A percentile compares a stretch with the other conserved stretches of the same genome.
These are phyloP conservation scores for Graphium colonna DNA, from an alignment of 2,888 invertebrate species.

Conservation along the genomic window DNA sequence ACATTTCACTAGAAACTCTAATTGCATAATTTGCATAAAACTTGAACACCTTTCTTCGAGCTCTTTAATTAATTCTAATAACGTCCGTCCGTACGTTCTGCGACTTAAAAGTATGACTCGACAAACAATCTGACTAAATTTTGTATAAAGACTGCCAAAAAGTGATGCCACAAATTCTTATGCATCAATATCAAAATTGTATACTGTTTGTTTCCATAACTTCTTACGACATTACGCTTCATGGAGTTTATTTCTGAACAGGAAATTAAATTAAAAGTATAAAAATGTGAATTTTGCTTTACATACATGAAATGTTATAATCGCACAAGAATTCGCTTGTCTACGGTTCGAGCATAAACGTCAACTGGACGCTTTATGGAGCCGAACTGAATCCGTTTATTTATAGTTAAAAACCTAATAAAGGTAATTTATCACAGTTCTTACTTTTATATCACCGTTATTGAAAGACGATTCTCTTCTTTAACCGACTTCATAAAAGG, in stretches of 20 bases:
- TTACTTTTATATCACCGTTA: background rate
- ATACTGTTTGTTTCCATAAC: no score
- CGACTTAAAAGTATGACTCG: background rate
- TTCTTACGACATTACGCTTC: no score
- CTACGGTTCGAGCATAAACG: background rate
- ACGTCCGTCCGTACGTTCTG: background rate
- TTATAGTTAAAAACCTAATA: background rate
- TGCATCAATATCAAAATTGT: no score
- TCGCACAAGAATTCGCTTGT: slow-evolving; percentile 11
- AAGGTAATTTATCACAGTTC: background rate
- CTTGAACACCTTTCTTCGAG: slow-evolving; percentile 6
- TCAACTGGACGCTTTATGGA: background rate
- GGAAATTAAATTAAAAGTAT: no score
- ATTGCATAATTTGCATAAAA: slow-evolving; percentile 19
- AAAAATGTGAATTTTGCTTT: slow-evolving; percentile 9
- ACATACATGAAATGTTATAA: slow-evolving; percentile 15
- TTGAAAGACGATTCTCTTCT: background rate
- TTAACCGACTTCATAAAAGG: no score
- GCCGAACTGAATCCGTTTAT: background rate
- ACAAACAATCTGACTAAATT: slow-evolving; percentile 13
- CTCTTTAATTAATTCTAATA: background rate
- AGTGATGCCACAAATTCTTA: no score
- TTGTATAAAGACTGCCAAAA: slow-evolving; percentile 15
- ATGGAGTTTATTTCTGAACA: no score
- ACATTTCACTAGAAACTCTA: slow-evolving; percentile 15